Evolutionary conservation across 2,113 vertebrate genomes (phyloP).

Genomic region (Accipiter cooperii): DNA sequence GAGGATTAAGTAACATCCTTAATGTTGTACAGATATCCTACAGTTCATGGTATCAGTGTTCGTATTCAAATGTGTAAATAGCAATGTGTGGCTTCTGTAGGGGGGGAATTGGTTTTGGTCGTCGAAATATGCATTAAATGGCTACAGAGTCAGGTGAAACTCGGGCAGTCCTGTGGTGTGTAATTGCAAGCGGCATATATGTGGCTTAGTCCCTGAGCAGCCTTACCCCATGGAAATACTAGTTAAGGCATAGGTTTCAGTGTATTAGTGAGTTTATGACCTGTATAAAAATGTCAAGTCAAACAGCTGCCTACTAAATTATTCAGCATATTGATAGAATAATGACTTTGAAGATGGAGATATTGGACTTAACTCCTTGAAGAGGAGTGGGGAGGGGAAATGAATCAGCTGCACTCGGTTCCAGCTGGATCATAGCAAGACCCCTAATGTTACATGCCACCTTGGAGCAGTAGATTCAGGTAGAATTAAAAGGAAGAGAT

Average conservation of each 20-base stretch:
- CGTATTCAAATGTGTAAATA: neutral
- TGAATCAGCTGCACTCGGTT: neutral
- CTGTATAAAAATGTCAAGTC: neutral
- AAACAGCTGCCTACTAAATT: conserved; percentile 16
- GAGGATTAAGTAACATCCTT: neutral
- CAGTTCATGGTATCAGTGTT: neutral
- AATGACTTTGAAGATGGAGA: neutral
- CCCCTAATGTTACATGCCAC: neutral
- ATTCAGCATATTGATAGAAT: neutral
- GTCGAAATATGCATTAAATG: neutral
- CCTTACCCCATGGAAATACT: neutral
- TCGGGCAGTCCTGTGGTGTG: rapidly evolving
- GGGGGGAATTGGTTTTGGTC: neutral
- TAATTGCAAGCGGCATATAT: neutral
- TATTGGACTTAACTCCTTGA: neutral
- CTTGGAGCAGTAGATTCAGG: neutral
- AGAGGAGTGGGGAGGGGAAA: neutral
- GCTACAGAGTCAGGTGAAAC: rapidly evolving
- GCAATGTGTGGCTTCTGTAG: neutral
- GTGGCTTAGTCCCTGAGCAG: neutral
- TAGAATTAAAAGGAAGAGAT: neutral
- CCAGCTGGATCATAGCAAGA: neutral
- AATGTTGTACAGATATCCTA: rapidly evolving
- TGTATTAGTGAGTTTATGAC: neutral
- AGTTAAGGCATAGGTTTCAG: neutral